A percentile compares a stretch with the other conserved stretches of the same genome.
Conservation (phyloP, 2,113 vertebrate genomes). For the Crotalus horridus region DNA sequence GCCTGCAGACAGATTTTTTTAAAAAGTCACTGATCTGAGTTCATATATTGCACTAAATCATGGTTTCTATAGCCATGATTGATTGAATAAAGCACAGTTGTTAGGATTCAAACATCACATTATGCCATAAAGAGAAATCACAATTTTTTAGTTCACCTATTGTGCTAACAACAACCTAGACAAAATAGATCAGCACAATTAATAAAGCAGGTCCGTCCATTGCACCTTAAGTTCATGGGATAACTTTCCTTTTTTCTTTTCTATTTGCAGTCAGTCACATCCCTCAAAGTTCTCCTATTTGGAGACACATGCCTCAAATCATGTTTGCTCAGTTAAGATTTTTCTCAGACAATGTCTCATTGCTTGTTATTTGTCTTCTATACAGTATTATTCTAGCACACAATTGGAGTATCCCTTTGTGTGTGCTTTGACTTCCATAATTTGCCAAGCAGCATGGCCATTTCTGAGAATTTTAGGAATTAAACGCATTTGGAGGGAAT, state of each 20-base stretch:
- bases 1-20: slow-evolving; percentile 70
- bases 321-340: not conserved
- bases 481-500: not conserved
- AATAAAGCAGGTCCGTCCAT: not conserved
- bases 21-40: not conserved
- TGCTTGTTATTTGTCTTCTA: not conserved
- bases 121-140: not conserved
- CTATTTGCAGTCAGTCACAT: not conserved
- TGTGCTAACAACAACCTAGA: not conserved
- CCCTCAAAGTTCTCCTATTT: not conserved
- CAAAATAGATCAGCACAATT: not conserved
- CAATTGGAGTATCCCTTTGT: not conserved
- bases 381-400: not conserved
- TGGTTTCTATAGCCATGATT: not conserved
- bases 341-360: not conserved
- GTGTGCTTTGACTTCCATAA: not conserved
- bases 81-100: not conserved
- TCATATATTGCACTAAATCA: not conserved
- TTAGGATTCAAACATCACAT: not conserved
- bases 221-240: not conserved
- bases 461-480: not conserved
- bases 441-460: not conserved
- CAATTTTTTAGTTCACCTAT: not conserved
- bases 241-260: not conserved
- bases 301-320: not conserved